Conservation (phyloP, 2,888 invertebrate genomes). For the Minunthozetes semirufus region DNA sequence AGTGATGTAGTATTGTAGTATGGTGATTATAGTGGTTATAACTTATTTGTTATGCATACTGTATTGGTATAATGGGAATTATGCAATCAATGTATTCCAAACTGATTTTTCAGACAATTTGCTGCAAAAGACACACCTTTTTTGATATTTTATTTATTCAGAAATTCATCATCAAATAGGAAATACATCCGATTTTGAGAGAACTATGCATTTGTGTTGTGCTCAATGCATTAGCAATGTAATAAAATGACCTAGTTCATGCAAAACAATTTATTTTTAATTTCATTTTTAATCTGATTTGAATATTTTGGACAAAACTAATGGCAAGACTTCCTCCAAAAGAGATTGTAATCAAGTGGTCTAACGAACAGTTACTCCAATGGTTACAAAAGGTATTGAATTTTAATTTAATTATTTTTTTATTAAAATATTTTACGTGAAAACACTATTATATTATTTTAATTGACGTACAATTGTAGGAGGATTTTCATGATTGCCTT, state of each 20-base stretch:
- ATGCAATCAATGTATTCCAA: no score
- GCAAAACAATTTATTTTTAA: not conserved
- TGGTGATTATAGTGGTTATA: no score
- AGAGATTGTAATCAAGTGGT: not conserved
- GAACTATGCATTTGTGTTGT: constrained; percentile 5
- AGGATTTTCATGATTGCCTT: constrained; percentile 39
- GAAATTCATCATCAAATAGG: constrained; percentile 18
- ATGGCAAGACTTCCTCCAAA: constrained; percentile 20
- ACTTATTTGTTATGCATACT: no score
- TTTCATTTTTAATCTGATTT: not conserved
- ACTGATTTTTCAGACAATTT: not conserved
- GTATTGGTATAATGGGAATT: no score
- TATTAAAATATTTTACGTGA: not conserved
- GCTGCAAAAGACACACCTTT: constrained; percentile 19
- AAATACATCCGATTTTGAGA: constrained; percentile 18
- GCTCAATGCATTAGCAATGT: not conserved
- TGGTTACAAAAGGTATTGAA: constrained; percentile 11
- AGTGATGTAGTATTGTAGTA: no score
- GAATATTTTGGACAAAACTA: not conserved
- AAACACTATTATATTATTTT: not conserved
- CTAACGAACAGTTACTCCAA: constrained; percentile 5
- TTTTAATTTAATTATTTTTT: not conserved
- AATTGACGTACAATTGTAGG: constrained; percentile 17
- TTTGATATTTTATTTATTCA: constrained; percentile 12
- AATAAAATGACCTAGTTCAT: constrained; percentile 1